Base-by-base conservation (phyloP, 2,888 invertebrate species). In the Gandaritis pyraliata region DNA sequence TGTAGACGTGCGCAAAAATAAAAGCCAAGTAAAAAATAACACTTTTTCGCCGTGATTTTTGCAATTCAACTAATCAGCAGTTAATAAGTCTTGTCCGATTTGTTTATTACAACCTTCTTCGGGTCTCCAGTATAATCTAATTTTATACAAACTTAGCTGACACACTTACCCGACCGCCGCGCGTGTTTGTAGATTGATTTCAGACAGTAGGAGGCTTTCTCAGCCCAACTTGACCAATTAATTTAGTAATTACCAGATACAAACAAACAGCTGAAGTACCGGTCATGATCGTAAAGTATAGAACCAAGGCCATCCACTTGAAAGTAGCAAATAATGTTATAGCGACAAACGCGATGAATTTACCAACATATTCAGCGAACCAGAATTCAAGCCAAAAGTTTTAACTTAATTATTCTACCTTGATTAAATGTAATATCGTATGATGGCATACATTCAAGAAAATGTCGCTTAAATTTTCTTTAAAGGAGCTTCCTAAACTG, bases 1-100 rank as follows among this genome's bases (percentile, higher is more conserved):
- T 86, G 88, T 86, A 83, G 86, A 84, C 75, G 75, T 78, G 84
- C 81, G 86, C 80, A 87, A 90, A 90, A 91, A 88, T 90, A 91
- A 88, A 63, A 87, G 83, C 81, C 80, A 76, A 83, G 83, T 86
- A 84, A 90, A 90, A 91, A 90, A 90, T 87, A 87, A 83, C 81
- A 80, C 80, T 78, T 79, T 80, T 79, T 75, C 72, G 72, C 71
- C 77, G 71, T 73, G 73, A 80, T 81, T 80, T 78, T 75, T 82
- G 80, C 78, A 66, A 30, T 30, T 33, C 33, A 33, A 8, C 33
- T 2, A 33, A 6, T 33, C 33, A 33, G 33, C 33, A 8, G 33
- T 10, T 33, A 33, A 33, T 8, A 33, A 33, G 10, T 8, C 33
- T 33, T 7, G 8, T 33, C 33, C 33, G 8, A 33, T 33, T 33